A percentile compares a stretch with the other conserved stretches of the same genome.
Evolutionary conservation across 2,888 invertebrate species (phyloP).

Genomic region (Drosophila mettleri): DNA sequence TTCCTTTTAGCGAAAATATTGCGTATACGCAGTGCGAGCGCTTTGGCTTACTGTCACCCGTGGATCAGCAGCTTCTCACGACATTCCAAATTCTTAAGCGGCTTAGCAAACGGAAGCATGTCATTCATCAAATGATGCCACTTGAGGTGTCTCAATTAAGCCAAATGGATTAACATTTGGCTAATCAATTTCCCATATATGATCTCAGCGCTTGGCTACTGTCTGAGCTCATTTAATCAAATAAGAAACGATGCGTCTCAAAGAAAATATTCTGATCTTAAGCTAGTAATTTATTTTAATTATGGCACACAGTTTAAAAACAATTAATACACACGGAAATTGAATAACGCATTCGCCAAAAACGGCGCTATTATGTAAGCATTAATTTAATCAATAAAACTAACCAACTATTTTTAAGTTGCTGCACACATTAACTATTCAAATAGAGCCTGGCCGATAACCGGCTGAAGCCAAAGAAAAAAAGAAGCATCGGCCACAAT

Average conservation of each 20-base stretch:
- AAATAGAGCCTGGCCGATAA: conserved; percentile 33
- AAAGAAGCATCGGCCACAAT: conserved; percentile 12
- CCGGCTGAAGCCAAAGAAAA: conserved; percentile 25
- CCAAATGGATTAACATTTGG: conserved; percentile 50
- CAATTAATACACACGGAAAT: conserved; percentile 67
- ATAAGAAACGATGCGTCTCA: conserved; percentile 27
- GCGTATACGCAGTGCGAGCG: conserved; percentile 54
- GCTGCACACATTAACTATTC: conserved; percentile 51
- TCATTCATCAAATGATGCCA: conserved; percentile 25
- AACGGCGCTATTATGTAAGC: conserved; percentile 57
- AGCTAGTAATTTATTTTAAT: conserved; percentile 64
- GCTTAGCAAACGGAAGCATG: conserved; percentile 70
- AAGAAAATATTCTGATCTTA: conserved; percentile 48
- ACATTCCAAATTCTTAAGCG: conserved; percentile 56
- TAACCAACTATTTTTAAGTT: conserved; percentile 43
- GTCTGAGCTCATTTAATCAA: conserved; percentile 30
- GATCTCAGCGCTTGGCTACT: conserved; percentile 64
- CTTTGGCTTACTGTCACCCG: conserved; percentile 56
- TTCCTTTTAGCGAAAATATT: conserved; percentile 44
- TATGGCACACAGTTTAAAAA: conserved; percentile 41
- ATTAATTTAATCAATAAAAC: conserved; percentile 75
- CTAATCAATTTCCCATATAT: conserved; percentile 58
- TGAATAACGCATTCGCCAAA: conserved; percentile 41
- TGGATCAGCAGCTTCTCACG: conserved; percentile 31
- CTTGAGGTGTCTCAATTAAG: conserved; percentile 62